These are phyloP conservation scores for Cyphomyrus plagiostoma DNA, from an alignment of 2,113 vertebrate species.

Conservation along the genomic window DNA sequence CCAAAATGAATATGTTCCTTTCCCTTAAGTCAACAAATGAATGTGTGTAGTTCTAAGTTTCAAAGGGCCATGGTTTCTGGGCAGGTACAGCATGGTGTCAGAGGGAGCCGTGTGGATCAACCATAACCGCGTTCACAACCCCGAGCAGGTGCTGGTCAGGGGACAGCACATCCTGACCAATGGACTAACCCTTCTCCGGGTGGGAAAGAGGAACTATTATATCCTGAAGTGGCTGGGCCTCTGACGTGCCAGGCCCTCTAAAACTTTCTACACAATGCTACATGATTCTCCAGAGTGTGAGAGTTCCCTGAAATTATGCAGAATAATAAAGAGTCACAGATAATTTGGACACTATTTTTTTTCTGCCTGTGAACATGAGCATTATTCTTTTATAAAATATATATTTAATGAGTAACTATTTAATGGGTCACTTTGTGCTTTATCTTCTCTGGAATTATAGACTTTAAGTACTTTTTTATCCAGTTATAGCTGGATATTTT, in stretches of 20 bases:
- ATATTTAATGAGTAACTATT: not conserved
- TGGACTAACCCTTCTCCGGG: slow-evolving; percentile 78
- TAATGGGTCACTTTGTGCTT: not conserved
- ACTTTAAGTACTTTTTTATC: not conserved
- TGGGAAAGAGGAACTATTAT: slow-evolving; percentile 90
- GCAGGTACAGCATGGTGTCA: slow-evolving; percentile 79
- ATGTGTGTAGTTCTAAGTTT: not conserved
- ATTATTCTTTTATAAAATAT: not conserved
- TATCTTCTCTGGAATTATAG: not conserved
- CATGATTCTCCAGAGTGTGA: not conserved
- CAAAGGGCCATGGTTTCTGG: slow-evolving; percentile 13
- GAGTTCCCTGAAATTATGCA: not conserved
- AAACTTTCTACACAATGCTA: not conserved
- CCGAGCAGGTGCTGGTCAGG: slow-evolving; percentile 76
- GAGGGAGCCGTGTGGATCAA: slow-evolving; percentile 87
- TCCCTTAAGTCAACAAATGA: not conserved
- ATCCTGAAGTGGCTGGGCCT: slow-evolving; percentile 84
- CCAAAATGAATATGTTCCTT: not conserved
- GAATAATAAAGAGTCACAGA: not conserved
- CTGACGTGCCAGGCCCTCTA: slow-evolving; percentile 31
- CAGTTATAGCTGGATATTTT: not conserved
- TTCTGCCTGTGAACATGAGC: not conserved
- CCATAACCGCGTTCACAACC: slow-evolving; percentile 67
- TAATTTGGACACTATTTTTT: not conserved
- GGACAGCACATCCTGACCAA: slow-evolving; percentile 86